Conservation (phyloP, 1,140 invertebrate genomes). For the Musca vetustissima region DNA sequence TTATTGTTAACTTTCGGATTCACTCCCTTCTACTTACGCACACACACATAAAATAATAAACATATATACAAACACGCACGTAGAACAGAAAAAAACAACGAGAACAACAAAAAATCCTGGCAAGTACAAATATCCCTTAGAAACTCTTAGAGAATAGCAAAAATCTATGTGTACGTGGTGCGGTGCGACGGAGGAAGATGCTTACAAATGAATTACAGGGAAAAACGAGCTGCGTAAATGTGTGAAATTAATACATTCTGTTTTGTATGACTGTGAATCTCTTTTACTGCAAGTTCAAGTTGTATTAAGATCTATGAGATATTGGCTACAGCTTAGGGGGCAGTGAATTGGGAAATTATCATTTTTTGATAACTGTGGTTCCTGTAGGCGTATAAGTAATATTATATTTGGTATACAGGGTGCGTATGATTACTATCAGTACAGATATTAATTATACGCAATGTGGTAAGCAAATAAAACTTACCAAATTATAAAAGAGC, state of each 20-base stretch:
- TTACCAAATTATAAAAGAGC: no score
- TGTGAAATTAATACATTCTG: conserved; percentile 19
- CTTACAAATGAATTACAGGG: conserved; percentile 14
- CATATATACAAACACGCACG: not conserved
- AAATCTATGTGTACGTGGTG: not conserved
- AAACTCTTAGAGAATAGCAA: not conserved
- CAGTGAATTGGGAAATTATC: no score
- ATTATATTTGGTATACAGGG: no score
- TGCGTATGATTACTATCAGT: no score
- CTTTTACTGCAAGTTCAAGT: no score
- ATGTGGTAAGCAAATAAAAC: no score
- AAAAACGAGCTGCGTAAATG: conserved; percentile 19
- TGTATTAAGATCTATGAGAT: no score
- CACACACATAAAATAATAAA: not conserved
- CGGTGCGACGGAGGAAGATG: not conserved
- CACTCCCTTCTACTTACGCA: no score
- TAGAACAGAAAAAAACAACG: not conserved
- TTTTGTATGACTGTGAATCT: not conserved
- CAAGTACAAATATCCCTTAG: not conserved
- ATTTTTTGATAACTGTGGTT: no score
- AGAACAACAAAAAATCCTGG: not conserved
- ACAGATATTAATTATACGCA: no score
- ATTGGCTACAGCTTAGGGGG: no score
- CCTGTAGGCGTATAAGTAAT: no score
- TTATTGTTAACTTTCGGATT: conserved; percentile 17